These are phyloP conservation scores for Heliconius hortense DNA, from an alignment of 2,888 invertebrate species.

Conservation along the genomic window DNA sequence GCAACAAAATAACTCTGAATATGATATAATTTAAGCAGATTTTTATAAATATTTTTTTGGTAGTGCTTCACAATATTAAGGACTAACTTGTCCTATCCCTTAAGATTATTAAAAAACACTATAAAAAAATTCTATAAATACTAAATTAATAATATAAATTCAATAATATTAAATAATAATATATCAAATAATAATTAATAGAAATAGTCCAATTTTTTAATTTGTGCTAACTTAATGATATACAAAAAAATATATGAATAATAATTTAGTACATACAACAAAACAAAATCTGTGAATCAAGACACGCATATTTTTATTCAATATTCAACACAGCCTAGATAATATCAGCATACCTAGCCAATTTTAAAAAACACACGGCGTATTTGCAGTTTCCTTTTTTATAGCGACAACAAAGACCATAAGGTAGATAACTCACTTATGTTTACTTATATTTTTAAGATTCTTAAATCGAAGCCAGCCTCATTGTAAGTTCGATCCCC, in stretches of 20 bases:
- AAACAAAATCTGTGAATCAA: conserved; percentile 7
- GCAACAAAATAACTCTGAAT: not conserved
- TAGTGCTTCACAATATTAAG: too few species aligned
- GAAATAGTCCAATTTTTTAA: not conserved
- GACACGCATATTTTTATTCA: conserved; percentile 16
- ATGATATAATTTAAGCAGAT: not conserved
- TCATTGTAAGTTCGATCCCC: too few species aligned
- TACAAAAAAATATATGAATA: too few species aligned
- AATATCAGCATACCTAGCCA: conserved; percentile 15
- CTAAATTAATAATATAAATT: too few species aligned
- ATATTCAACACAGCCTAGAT: conserved; percentile 26
- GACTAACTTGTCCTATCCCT: too few species aligned
- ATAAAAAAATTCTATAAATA: too few species aligned
- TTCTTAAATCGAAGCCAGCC: too few species aligned
- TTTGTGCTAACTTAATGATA: not conserved
- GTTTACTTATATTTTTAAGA: not conserved
- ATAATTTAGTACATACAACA: not conserved
- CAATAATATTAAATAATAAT: too few species aligned
- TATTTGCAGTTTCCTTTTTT: conserved; percentile 5
- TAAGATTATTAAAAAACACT: too few species aligned
- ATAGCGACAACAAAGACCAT: not conserved
- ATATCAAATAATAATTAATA: too few species aligned
- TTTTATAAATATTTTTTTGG: too few species aligned
- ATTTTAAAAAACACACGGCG: conserved; percentile 21
- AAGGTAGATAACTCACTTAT: not conserved